phyloP scores from a whole-genome alignment of 2,113 vertebrate species.

The Amphilophus citrinellus region DNA sequence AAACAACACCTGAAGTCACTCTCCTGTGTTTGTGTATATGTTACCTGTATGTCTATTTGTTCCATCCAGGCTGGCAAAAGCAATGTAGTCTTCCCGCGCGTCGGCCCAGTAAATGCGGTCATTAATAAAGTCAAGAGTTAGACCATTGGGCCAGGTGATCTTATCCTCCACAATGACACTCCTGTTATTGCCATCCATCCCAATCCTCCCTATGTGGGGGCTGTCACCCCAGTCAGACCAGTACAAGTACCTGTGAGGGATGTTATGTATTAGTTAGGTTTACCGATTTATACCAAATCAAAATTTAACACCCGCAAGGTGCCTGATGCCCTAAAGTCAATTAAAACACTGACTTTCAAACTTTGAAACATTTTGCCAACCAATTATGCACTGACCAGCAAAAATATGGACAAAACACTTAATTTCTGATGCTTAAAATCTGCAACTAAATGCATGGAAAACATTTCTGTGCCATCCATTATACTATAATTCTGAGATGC shows the following conservation, averaged over 20 bases:
- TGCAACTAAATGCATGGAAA: background rate
- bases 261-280: background rate
- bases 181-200: constrained; percentile 95
- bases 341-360: background rate
- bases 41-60: constrained; percentile 91
- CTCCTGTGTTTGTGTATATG: background rate
- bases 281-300: background rate
- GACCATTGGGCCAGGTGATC: constrained; percentile 98
- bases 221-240: constrained; percentile 99
- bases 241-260: constrained; percentile 89
- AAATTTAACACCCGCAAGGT: background rate
- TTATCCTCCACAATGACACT: constrained; percentile 91
- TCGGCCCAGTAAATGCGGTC: constrained; percentile 98
- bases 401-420: no score
- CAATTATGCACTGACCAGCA: background rate
- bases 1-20: background rate
- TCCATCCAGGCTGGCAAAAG: constrained; percentile 95
- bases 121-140: constrained; percentile 96
- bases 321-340: background rate
- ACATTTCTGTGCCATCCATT: background rate
- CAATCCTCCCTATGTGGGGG: constrained; percentile 95
- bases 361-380: background rate
- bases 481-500: no score
- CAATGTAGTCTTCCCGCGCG: constrained; percentile 96
- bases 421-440: background rate